phyloP scores from a whole-genome alignment of 2,113 vertebrate species.

The Pseudopipra pipra region DNA sequence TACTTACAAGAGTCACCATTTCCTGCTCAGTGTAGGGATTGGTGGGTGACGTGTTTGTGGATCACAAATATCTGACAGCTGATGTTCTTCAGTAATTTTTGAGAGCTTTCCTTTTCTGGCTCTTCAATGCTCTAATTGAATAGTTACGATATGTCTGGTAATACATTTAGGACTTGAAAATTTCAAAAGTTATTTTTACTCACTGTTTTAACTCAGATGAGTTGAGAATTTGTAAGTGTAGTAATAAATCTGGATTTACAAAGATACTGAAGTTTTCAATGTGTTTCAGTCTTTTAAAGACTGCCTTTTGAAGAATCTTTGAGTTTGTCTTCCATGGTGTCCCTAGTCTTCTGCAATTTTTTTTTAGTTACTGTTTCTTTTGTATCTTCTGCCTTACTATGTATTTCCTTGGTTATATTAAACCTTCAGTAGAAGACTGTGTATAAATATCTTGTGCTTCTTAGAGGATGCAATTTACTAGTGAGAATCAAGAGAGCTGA shows the following conservation, averaged over 20 bases:
- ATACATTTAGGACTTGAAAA: neutral
- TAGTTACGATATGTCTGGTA: neutral
- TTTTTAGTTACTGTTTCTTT: neutral
- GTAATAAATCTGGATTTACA: neutral
- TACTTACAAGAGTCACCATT: neutral
- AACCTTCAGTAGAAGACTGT: neutral
- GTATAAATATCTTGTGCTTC: neutral
- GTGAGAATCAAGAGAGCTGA: neutral
- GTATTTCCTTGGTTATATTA: neutral
- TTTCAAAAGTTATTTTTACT: neutral
- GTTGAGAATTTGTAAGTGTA: neutral
- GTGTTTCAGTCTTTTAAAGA: neutral
- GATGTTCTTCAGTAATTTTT: neutral
- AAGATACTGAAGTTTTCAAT: neutral
- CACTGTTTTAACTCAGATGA: neutral
- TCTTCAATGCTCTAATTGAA: neutral
- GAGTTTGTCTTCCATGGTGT: neutral
- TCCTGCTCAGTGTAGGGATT: neutral
- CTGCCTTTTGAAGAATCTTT: neutral
- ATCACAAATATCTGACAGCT: neutral
- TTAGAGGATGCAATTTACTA: neutral
- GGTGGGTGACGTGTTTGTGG: neutral
- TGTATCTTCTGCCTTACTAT: neutral
- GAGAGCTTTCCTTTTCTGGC: neutral
- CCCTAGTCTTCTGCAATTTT: neutral